Conservation (phyloP, 2,797 vertebrate species). For the Pseudochaenichthys georgianus region DNA sequence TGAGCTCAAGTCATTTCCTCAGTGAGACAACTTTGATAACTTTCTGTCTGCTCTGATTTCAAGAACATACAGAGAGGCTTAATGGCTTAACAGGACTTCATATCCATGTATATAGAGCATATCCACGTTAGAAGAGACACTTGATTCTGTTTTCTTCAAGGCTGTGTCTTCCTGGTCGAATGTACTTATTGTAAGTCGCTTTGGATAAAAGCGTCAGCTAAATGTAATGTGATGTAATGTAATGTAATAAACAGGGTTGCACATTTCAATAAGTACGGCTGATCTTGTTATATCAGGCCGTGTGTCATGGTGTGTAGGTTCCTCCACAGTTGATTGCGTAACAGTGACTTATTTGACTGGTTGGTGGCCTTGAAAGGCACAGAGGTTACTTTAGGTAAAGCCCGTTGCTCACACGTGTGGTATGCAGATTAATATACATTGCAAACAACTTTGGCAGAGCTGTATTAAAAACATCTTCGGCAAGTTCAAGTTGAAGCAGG, state of each 20-base stretch:
- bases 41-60: conserved; percentile 20
- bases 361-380: conserved; percentile 6
- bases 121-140: background rate
- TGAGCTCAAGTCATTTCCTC: conserved; percentile 28
- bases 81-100: background rate
- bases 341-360: background rate
- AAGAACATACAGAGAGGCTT: background rate
- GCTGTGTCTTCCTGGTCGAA: no score
- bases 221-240: no score
- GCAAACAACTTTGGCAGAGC: background rate
- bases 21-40: conserved; percentile 29
- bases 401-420: background rate
- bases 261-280: background rate
- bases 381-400: background rate
- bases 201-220: no score
- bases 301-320: background rate
- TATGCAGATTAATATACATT: background rate
- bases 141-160: background rate
- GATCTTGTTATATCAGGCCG: background rate
- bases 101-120: conserved; percentile 2
- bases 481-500: background rate
- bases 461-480: background rate
- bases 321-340: background rate
- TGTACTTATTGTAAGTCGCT: no score
- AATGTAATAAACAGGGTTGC: background rate